A percentile compares a stretch with the other conserved stretches of the same genome.
Conservation (phyloP, 2,113 vertebrate genomes). For the Cepphus grylle region DNA sequence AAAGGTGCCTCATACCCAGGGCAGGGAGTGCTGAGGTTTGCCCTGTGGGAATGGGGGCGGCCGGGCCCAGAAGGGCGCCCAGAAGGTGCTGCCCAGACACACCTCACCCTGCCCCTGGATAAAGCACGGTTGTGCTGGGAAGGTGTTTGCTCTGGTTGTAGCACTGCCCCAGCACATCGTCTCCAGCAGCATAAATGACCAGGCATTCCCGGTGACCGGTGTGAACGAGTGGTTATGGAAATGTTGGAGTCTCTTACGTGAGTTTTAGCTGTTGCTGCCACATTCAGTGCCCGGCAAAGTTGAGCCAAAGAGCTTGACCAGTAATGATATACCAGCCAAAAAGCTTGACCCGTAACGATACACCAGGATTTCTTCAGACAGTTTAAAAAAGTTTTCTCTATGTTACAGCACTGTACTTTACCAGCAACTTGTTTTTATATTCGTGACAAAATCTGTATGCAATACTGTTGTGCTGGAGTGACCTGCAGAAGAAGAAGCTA, state of each 20-base stretch:
- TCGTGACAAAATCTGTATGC: neutral
- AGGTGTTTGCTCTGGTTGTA: fast-evolving
- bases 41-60: fast-evolving
- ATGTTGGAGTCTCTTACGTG: neutral
- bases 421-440: neutral
- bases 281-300: fast-evolving
- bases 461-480: neutral
- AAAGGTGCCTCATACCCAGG: neutral
- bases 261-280: neutral
- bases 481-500: neutral
- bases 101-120: neutral
- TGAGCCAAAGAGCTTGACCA: neutral
- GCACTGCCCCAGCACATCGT: fast-evolving
- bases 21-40: neutral
- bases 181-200: neutral
- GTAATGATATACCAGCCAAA: neutral
- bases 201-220: neutral
- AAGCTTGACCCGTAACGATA: neutral
- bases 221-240: neutral
- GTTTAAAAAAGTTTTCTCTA: neutral
- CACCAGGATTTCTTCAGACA: neutral
- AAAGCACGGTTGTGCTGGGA: neutral
- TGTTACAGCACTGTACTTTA: neutral
- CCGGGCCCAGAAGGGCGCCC: fast-evolving
- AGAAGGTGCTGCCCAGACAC: neutral